Evolutionary conservation across 2,888 invertebrate genomes (phyloP).

Genomic region (Encarsia formosa): DNA sequence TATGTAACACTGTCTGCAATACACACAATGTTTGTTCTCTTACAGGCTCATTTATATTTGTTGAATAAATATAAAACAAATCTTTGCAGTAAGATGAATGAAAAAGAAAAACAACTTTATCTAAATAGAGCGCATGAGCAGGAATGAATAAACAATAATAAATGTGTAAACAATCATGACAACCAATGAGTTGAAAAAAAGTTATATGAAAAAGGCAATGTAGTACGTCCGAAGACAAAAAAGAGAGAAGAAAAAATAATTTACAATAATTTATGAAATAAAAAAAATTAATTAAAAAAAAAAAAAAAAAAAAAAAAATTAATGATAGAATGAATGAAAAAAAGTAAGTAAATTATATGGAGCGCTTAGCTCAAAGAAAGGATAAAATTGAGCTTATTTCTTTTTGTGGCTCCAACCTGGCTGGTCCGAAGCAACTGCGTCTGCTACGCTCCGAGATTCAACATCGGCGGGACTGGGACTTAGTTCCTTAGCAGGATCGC

Average conservation of each 20-base stretch:
- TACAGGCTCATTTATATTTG: conserved; percentile 23
- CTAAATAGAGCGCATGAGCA: conserved; percentile 25
- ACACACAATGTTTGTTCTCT: conserved; percentile 31
- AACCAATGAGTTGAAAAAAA: conserved; percentile 17
- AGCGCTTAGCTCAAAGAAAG: conserved; percentile 35
- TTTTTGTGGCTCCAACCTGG: conserved; percentile 54
- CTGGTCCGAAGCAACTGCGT: conserved; percentile 53
- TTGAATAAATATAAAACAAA: conserved; percentile 14
- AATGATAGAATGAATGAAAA: conserved; percentile 8
- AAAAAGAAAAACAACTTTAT: conserved; percentile 22
- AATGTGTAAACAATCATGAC: conserved; percentile 23
- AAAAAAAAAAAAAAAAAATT: conserved; percentile 5
- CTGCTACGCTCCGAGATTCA: conserved; percentile 51
- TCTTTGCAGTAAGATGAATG: conserved; percentile 19
- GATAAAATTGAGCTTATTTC: conserved; percentile 55
- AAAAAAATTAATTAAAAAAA: conserved; percentile 6
- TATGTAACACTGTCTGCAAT: conserved; percentile 32
- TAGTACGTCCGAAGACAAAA: conserved; percentile 16
- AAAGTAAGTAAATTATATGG: conserved; percentile 22
- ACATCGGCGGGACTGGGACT: conserved; percentile 53
- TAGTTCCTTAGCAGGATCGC: conserved; percentile 53
- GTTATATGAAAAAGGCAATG: conserved; percentile 18
- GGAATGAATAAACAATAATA: conserved; percentile 17
- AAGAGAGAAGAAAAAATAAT: conserved; percentile 16
- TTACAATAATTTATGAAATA: conserved; percentile 5